Evolutionary conservation across 2,113 vertebrate genomes (phyloP).

Genomic region (Leuciscus idus): DNA sequence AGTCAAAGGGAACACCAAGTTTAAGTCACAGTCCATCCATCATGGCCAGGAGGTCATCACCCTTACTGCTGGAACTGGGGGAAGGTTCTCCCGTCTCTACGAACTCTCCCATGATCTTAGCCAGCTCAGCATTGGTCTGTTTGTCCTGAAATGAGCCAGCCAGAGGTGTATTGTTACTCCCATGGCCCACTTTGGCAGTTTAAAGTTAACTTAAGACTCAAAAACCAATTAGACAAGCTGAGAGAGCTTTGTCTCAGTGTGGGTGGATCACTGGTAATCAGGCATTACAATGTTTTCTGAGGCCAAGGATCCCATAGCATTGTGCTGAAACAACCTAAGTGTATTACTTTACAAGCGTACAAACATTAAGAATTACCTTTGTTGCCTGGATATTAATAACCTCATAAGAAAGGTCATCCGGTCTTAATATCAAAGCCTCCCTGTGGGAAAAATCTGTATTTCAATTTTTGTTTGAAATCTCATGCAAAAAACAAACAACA

Average conservation of each 20-base stretch:
- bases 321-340: not conserved
- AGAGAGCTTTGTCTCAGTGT: constrained; percentile 20
- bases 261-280: constrained; percentile 6
- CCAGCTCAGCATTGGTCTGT: constrained; percentile 82
- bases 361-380: constrained; percentile 75
- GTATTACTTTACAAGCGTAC: not conserved
- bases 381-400: constrained; percentile 92
- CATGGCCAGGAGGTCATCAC: constrained; percentile 91
- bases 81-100: constrained; percentile 74
- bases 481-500: not conserved
- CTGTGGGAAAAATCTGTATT: constrained; percentile 68
- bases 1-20: constrained; percentile 19
- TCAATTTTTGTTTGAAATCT: constrained; percentile 12
- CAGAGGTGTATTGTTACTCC: not conserved
- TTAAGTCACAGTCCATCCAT: constrained; percentile 88
- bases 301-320: not conserved
- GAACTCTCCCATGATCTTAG: constrained; percentile 91
- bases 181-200: constrained; percentile 55
- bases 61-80: constrained; percentile 80
- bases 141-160: constrained; percentile 79
- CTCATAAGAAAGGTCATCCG: constrained; percentile 87
- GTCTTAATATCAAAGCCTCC: constrained; percentile 85
- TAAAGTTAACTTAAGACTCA: constrained; percentile 37
- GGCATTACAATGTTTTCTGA: constrained; percentile 23
- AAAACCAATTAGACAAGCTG: constrained; percentile 30